Evolutionary conservation across 2,888 invertebrate species (phyloP), one percentile per base, ranked within the genome.

Genomic region (Agrotis segetum): DNA sequence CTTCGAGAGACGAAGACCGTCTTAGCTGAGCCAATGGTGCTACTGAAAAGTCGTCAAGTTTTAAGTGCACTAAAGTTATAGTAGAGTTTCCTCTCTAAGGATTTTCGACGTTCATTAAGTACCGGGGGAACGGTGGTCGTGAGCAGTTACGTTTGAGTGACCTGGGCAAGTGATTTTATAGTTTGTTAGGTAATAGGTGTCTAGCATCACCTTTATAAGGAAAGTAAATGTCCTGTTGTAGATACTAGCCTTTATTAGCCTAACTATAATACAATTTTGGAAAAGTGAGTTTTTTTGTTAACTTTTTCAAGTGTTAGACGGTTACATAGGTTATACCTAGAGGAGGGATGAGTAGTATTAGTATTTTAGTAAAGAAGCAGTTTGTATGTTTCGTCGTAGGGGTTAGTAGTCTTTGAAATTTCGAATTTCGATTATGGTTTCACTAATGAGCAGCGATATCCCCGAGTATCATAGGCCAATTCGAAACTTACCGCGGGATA

Each of bases 41-140:
- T 56, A 64, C 68, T 77, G 17, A 63, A 82, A 58, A 74, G 75
- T 77, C 77, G 59, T 61, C 46, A 67, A 77, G 75, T 77, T 82
- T 77, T 72, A 79, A 83, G 69, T 79, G 86, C 84, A 77, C 71
- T 85, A 80, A 83, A 84, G 85, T 85, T 82, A 70, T 47, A 65
- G 70, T 29, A 52, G 60, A 76, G 74, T 86, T 64, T 76, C 49
- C 70, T 76, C 70, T 76, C 56, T 73, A 77, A 82, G 79, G 79
- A 79, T 79, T 77, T 79, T 67, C 47, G 59, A 67, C 67, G 74
- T 82, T 82, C 79, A 82, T 88, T 83, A 78, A 75, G 76, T 75
- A 80, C 67, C 73, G 29, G 59, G 67, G 78, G 79, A 77, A 77
- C 58, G 62, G 76, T 70, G 68, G 75, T 76, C 53, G 76, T 56